These are phyloP conservation scores for Uria lomvia DNA, from an alignment of 2,113 vertebrate genomes.

Conservation along the genomic window DNA sequence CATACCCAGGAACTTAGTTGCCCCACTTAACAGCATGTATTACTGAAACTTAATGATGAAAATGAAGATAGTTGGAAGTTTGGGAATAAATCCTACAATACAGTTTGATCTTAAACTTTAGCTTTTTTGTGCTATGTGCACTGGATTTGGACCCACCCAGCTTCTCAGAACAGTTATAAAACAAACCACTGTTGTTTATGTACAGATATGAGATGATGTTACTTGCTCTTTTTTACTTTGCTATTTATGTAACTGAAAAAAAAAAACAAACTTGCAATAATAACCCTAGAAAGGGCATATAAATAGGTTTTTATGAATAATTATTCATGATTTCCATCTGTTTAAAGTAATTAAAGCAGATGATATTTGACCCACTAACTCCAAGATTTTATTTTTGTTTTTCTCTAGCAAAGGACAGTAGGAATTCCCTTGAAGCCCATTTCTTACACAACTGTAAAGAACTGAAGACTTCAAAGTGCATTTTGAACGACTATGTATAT, in stretches of 20 bases:
- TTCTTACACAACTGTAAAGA: not conserved
- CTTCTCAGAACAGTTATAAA: not conserved
- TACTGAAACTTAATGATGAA: not conserved
- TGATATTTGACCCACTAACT: conserved; percentile 11
- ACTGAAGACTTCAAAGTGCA: not conserved
- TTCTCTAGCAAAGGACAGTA: not conserved
- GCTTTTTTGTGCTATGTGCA: not conserved
- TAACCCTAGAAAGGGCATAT: not conserved
- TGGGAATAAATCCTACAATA: not conserved
- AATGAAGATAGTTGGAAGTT: not conserved
- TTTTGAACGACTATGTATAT: not conserved
- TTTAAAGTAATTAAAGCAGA: conserved; percentile 16
- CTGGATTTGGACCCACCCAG: not conserved
- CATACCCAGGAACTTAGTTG: not conserved
- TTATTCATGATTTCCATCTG: conserved; percentile 3
- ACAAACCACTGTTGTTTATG: not conserved
- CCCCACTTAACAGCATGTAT: not conserved
- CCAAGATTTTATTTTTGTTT: conserved; percentile 11
- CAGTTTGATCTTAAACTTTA: not conserved
- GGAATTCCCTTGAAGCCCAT: not conserved
- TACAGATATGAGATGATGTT: not conserved
- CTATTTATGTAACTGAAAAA: not conserved
- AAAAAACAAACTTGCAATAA: not conserved
- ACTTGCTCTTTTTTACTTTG: not conserved
- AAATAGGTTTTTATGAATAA: conserved; percentile 1